Evolutionary conservation across 35 echinoderm and acorn worm species (phyloP), one percentile per base, ranked within the genome.

Genomic region (Lytechinus variegatus): DNA sequence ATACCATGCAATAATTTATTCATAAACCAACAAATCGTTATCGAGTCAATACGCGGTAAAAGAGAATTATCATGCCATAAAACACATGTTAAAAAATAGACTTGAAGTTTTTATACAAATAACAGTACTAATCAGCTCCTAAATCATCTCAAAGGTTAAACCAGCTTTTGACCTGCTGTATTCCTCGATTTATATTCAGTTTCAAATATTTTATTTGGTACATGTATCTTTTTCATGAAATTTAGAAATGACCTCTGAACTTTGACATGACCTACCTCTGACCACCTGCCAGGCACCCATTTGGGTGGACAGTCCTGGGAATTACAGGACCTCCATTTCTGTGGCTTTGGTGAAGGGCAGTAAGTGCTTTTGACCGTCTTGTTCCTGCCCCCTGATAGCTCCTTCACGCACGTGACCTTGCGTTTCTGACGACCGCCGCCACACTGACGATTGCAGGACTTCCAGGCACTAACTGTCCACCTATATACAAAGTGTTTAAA

Each of bases 391-490:
- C 96, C 91, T 54, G 94, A 86, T 28, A 96, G 56, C 61, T 95
- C 95, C 91, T 95, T 93, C 16, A 99, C 87, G 71, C 98, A 99
- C 8, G 89, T 58, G 4, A 99, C 96, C 16, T 89, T 94, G 27
- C 98, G 95, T 79, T 98, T 98, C 94, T 98, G 98, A 8, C 95
- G 71, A 3, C 98, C 98, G 5, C 97, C 94, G 28, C 98, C 98
- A 61, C 98, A 99, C 87, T 96, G 54, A 13, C 90, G 88, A 87
- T 94, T 98, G 61, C 98, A 99, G 28, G 92, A 86, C 24, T 86
- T 72, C 98, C 98, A 99, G 10, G 94, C 92, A 27, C 87, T 89
- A 6, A 86, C 92, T 9, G 94, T 91, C 98, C 98, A 99, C 94
- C 98, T 99, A 89, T 54, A 55, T 16, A 52, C 11, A 51, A 8